A percentile compares a stretch with the other conserved stretches of the same genome.
Evolutionary conservation across 2,888 invertebrate genomes (phyloP).

Genomic region (Watsonalla cultraria): DNA sequence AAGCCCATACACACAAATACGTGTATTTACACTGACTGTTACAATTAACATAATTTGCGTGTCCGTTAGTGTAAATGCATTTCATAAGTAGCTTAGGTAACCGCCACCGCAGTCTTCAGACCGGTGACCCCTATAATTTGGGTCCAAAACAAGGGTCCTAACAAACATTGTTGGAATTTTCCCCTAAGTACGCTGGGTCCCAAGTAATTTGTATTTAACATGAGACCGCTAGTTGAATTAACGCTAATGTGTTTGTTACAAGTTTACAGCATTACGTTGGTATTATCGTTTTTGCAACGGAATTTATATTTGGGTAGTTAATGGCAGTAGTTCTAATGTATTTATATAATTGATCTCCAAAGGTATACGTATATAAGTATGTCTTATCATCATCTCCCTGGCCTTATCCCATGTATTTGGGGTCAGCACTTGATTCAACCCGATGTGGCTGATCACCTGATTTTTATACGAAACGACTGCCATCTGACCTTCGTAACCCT

Average conservation of each 20-base stretch:
- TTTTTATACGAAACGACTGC: too few relatives aligned
- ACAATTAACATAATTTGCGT: not conserved
- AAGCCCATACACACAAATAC: too few relatives aligned
- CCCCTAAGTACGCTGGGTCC: slow-evolving; percentile 1
- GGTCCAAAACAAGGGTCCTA: slow-evolving; percentile 4
- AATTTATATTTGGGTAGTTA: not conserved
- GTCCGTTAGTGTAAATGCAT: not conserved
- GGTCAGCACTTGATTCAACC: too few relatives aligned
- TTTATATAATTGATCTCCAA: not conserved
- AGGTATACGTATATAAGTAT: not conserved
- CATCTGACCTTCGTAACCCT: too few relatives aligned
- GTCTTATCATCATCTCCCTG: too few relatives aligned
- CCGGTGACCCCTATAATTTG: slow-evolving; percentile 5
- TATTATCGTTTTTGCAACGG: not conserved
- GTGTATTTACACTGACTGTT: too few relatives aligned
- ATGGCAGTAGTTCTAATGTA: not conserved
- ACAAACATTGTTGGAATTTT: slow-evolving; percentile 5
- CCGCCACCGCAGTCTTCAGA: not conserved
- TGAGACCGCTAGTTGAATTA: not conserved
- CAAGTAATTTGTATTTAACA: slow-evolving; percentile 2
- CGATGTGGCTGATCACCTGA: too few relatives aligned
- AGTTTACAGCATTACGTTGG: slow-evolving; percentile 1
- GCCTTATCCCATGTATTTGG: too few relatives aligned
- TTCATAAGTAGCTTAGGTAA: not conserved
- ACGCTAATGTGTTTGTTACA: slow-evolving; percentile 2